Evolutionary conservation across 1,140 invertebrate species (phyloP), one percentile per base, ranked within the genome.

Genomic region (Hylaeus volcanicus): DNA sequence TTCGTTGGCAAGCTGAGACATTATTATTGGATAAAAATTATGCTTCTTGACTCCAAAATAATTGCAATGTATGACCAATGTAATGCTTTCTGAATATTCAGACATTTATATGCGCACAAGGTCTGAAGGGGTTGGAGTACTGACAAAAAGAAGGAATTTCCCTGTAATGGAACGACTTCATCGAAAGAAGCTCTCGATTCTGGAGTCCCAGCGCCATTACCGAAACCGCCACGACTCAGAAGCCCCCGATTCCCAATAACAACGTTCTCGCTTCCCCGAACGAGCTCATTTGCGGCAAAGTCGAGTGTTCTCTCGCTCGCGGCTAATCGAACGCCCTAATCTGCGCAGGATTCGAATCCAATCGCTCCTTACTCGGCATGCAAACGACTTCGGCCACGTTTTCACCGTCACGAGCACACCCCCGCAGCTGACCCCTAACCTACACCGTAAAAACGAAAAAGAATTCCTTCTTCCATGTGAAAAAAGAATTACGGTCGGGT

Each of bases 291-390:
- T 85, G 70, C 63, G 70, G 73, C 41, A 68, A 70, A 5, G 45
- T 66, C 69, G 60, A 43, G 45, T 63, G 70, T 76, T 77, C 73
- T 60, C 63, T 53, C n/a, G 37, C 68, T 84, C 43, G 51, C 55
- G 60, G 48, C 45, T 74, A 86, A 86, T 86, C 84, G 83, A 86
- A 82, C 64, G 58, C 41, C 45, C 72, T 74, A 66, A 86, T 85
- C 74, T 48, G 14, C 56, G 55, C 8, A 51, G 68, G 58, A 85
- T 81, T 45, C 83, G 68, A 68, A 48, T 63, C 15, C 56, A 63
- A 58, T 56, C 65, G 61, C 63, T 69, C 55, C 56, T 81, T 83
- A 72, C 71, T 74, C 48, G 58, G 58, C 65, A 82, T 82, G 83
- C 83, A 86, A 85, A 86, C 60, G 63, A 77, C 65, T 51, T 15